phyloP scores from a whole-genome alignment of 2,113 vertebrate genomes.

The Saccopteryx leptura region DNA sequence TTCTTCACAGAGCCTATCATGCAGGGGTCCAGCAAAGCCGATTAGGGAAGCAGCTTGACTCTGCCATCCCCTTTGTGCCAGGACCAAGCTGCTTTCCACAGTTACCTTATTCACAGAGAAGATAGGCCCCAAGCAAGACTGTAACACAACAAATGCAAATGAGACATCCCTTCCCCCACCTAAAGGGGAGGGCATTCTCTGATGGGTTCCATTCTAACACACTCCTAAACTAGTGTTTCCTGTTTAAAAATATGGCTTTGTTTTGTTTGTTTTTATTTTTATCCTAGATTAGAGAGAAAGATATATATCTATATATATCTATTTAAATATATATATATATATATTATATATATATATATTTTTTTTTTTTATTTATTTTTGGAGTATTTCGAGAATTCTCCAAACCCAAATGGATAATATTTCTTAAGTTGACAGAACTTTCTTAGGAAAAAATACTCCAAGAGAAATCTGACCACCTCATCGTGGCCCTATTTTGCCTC shows the following conservation, averaged over 20 bases:
- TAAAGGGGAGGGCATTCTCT: slow-evolving; percentile 89
- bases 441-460: slow-evolving; percentile 56
- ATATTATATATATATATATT: neutral
- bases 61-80: slow-evolving; percentile 92
- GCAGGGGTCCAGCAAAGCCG: slow-evolving; percentile 90
- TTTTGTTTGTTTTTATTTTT: slow-evolving; percentile 57
- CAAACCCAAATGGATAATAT: slow-evolving; percentile 63
- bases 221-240: slow-evolving; percentile 81
- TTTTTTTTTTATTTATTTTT: too few relatives aligned
- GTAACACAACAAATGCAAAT: slow-evolving; percentile 92
- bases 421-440: slow-evolving; percentile 40
- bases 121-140: slow-evolving; percentile 92
- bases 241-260: neutral
- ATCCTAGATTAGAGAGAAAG: neutral
- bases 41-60: slow-evolving; percentile 93
- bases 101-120: slow-evolving; percentile 91
- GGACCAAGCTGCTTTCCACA: slow-evolving; percentile 86
- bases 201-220: slow-evolving; percentile 78
- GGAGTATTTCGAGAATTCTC: neutral
- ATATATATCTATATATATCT: neutral
- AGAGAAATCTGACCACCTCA: slow-evolving; percentile 40
- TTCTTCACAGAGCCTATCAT: slow-evolving; percentile 92
- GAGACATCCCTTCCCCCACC: slow-evolving; percentile 91
- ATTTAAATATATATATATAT: neutral
- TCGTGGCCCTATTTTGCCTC: slow-evolving; percentile 4